Conservation (phyloP, 64 coral and sea anemone species). For the Trachythela sp. region DNA sequence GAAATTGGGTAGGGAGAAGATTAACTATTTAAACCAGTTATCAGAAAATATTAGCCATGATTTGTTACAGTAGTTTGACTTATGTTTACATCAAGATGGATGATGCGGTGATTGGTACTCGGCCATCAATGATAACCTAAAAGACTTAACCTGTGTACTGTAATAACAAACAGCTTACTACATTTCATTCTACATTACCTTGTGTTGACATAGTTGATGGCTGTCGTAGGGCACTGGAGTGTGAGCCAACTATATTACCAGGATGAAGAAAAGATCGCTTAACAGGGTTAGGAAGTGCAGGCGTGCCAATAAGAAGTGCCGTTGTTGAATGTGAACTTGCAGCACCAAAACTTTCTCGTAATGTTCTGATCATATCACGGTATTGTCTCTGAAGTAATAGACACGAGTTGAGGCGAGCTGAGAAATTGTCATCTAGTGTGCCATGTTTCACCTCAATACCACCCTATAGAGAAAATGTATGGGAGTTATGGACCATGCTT, state of each 20-base stretch:
- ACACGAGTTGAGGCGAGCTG: constrained; percentile 67
- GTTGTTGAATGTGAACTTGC: constrained; percentile 34
- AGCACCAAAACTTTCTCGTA: constrained; percentile 77
- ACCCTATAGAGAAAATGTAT: background rate
- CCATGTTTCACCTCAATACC: constrained; percentile 9
- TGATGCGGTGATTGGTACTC: no score
- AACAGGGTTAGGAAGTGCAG: background rate
- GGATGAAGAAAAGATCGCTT: background rate
- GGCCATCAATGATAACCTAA: no score
- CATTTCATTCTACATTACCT: background rate
- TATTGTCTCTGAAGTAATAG: constrained; percentile 91
- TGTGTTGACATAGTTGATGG: background rate
- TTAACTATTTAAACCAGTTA: no score
- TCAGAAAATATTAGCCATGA: no score
- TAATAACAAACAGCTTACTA: no score
- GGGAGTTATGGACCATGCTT: no score
- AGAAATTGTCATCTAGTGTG: constrained; percentile 66
- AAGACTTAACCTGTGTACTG: no score
- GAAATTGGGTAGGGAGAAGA: no score
- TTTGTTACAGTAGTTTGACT: no score
- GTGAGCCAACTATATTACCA: background rate
- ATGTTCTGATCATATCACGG: constrained; percentile 81
- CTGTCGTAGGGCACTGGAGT: background rate
- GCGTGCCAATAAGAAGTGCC: background rate
- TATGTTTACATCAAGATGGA: no score